Evolutionary conservation across 92 coral and sea anemone species (phyloP).

Genomic region (Blastomussa wellsi): DNA sequence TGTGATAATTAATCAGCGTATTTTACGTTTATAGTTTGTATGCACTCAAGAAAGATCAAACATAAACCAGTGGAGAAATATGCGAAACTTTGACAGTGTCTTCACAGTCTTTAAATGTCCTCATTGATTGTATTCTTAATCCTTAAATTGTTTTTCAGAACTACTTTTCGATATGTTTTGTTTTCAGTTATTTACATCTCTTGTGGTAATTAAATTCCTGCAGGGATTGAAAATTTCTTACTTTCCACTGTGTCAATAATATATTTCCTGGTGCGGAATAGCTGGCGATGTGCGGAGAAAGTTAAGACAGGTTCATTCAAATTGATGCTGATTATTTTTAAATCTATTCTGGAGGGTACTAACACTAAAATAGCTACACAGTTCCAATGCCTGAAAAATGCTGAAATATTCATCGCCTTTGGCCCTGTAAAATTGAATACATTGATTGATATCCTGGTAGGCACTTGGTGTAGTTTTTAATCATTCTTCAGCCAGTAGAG

Average conservation of each 20-base stretch:
- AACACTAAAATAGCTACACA: no score
- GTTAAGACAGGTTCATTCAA: neutral
- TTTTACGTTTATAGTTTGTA: slow-evolving; percentile 11
- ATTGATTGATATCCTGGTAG: no score
- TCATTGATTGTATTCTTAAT: neutral
- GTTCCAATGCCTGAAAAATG: neutral
- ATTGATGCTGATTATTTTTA: no score
- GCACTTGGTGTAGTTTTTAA: no score
- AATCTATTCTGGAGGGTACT: neutral
- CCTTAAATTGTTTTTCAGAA: neutral
- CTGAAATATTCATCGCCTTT: neutral
- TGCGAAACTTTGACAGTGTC: neutral
- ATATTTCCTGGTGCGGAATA: neutral
- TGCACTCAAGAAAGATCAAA: slow-evolving; percentile 15
- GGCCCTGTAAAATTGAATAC: no score
- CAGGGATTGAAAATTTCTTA: neutral
- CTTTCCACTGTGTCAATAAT: neutral
- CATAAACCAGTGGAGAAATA: neutral
- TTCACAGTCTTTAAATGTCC: neutral
- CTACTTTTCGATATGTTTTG: neutral
- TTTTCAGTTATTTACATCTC: slow-evolving; percentile 2
- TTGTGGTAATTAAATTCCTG: slow-evolving; percentile 4
- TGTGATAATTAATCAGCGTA: slow-evolving; percentile 2
- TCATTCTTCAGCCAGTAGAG: no score
- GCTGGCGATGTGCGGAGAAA: neutral